Conservation (phyloP, 2,113 vertebrate genomes). For the Agapornis roseicollis region DNA sequence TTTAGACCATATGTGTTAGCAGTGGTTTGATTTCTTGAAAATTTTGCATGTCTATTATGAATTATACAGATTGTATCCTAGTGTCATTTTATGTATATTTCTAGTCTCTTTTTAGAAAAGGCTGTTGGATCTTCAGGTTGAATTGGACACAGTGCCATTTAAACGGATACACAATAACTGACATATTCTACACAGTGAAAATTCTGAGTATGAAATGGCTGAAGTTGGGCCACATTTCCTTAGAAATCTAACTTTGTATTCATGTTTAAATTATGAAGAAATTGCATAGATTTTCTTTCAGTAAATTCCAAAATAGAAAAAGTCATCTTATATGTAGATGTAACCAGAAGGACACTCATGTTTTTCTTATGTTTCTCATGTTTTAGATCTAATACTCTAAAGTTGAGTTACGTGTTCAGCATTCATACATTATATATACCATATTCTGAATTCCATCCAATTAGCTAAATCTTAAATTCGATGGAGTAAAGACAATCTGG, state of each 20-base stretch:
- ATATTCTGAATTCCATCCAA: background rate
- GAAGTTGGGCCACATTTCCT: background rate
- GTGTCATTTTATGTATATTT: background rate
- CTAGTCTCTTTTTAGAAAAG: background rate
- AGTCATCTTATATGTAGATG: background rate
- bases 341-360: background rate
- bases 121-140: background rate
- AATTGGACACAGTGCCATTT: background rate
- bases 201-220: background rate
- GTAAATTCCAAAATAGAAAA: background rate
- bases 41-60: background rate
- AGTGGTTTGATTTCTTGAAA: background rate
- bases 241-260: background rate
- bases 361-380: background rate
- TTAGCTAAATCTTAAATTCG: background rate
- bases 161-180: background rate
- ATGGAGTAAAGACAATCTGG: background rate
- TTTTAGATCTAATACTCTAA: background rate
- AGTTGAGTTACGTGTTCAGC: background rate
- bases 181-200: background rate
- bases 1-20: background rate
- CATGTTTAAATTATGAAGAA: background rate
- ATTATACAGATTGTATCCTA: background rate
- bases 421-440: background rate
- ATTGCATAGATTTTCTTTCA: background rate